Evolutionary conservation across 2,797 vertebrate species (phyloP).

Genomic region (Anguilla obscura): DNA sequence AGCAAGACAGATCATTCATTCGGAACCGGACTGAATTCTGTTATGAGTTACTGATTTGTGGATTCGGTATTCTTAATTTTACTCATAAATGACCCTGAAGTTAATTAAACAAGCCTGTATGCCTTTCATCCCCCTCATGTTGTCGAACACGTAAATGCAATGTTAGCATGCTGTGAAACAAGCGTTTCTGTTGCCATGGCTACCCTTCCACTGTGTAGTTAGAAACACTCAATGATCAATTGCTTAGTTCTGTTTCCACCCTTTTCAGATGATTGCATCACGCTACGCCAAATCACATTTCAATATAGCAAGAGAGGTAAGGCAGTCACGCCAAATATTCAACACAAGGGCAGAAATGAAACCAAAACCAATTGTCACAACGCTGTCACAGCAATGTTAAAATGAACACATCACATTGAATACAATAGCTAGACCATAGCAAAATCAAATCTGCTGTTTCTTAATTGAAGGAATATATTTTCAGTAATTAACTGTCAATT

Average conservation of each 20-base stretch:
- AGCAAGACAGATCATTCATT: neutral
- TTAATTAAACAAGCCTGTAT: neutral
- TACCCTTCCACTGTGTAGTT: neutral
- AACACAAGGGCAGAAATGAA: neutral
- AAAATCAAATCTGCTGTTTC: neutral
- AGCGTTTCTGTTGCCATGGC: slow-evolving; percentile 3
- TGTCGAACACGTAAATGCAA: neutral
- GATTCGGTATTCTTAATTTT: neutral
- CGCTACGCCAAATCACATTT: neutral
- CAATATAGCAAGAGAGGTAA: neutral
- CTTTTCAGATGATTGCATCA: neutral
- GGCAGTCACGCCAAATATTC: neutral
- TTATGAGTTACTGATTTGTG: neutral
- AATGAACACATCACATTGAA: neutral
- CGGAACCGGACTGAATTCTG: neutral
- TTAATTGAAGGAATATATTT: neutral
- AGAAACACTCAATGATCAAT: neutral
- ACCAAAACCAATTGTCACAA: neutral
- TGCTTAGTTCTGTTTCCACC: neutral
- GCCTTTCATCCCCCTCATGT: neutral
- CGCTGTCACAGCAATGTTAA: neutral
- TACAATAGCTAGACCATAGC: neutral
- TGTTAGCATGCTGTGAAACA: neutral
- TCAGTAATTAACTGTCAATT: neutral
- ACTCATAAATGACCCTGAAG: neutral